A percentile compares a stretch with the other conserved stretches of the same genome.
These are phyloP conservation scores for Xyrauchen texanus DNA, from an alignment of 2,113 vertebrate species.

Conservation along the genomic window DNA sequence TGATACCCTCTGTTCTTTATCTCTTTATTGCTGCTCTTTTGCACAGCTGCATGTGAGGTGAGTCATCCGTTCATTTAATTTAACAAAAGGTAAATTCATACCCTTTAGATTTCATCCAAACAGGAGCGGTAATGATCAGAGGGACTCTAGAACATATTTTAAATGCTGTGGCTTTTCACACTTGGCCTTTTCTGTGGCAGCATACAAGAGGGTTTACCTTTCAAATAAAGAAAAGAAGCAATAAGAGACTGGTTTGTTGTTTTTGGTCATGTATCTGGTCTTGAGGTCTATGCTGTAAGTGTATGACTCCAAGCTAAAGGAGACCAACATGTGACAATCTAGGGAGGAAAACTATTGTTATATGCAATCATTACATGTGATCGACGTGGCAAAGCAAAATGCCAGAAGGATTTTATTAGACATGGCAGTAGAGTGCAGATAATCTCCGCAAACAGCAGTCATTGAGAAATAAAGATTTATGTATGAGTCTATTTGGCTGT, in stretches of 20 bases:
- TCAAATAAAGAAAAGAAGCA: conserved; percentile 11
- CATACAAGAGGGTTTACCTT: conserved; percentile 13
- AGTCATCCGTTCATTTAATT: conserved; percentile 4
- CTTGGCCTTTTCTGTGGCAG: conserved; percentile 2
- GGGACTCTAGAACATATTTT: background rate
- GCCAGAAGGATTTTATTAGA: background rate
- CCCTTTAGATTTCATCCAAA: conserved; percentile 2
- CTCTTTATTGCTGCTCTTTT: background rate
- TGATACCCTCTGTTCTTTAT: background rate
- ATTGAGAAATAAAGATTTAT: conserved; percentile 3
- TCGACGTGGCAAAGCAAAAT: background rate
- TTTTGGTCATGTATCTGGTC: background rate
- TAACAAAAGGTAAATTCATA: background rate
- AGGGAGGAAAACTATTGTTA: too few species aligned
- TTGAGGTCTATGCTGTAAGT: background rate
- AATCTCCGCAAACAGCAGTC: background rate
- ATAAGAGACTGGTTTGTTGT: background rate
- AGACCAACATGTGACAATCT: background rate
- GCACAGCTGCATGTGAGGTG: background rate
- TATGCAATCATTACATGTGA: background rate
- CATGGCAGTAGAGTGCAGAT: conserved; percentile 4
- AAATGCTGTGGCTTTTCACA: background rate
- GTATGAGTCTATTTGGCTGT: conserved; percentile 1
- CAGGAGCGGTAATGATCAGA: background rate
- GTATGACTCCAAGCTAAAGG: background rate